Evolutionary conservation across 2,888 invertebrate species (phyloP), one percentile per base, ranked within the genome.

Genomic region (Drosophila mimetica): DNA sequence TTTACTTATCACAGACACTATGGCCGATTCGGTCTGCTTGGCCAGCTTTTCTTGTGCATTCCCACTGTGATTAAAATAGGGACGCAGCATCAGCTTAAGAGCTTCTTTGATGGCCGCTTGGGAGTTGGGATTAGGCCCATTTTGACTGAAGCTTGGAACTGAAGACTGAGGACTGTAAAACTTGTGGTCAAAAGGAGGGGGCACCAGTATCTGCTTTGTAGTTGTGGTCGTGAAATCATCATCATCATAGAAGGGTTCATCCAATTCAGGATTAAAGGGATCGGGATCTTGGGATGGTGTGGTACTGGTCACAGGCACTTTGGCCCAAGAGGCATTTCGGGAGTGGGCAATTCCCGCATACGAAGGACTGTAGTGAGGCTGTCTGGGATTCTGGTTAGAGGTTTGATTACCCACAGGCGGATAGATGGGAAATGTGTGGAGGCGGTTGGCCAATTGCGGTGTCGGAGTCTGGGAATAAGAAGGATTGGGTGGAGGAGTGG

Each of bases 271-370:
- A 25, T 71, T 66, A 5, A 84, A 75, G 1, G 66, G 73, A 52
- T 84, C 67, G 1, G 39, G 13, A 2, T 41, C 37, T 8, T 37
- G 37, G 1, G 48, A 2, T 11, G 52, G 37, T 0, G 50, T 53
- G 1, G 53, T 53, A 9, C 32, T 58, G 1, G 50, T 25, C 5
- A 48, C 16, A 22, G 89, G 81, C 1, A 71, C 50, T 37, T 85
- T 87, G 42, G 69, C 58, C 89, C 90, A 87, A 11, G 88, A 64
- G 16, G 76, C 53, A 53, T 90, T 89, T 5, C 71, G 78, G 0
- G 90, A 88, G 65, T 91, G 90, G 0, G 90, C 74, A 11, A 91
- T 90, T 1, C 85, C 91, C 0, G 91, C 75, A 73, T 91, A 91
- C 2, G 90, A 71, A 0, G 86, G 84, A 76, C 90, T 91, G 18